These are phyloP conservation scores for Phalacrocorax pelagicus DNA, from an alignment of 2,113 vertebrate genomes.

Conservation along the genomic window DNA sequence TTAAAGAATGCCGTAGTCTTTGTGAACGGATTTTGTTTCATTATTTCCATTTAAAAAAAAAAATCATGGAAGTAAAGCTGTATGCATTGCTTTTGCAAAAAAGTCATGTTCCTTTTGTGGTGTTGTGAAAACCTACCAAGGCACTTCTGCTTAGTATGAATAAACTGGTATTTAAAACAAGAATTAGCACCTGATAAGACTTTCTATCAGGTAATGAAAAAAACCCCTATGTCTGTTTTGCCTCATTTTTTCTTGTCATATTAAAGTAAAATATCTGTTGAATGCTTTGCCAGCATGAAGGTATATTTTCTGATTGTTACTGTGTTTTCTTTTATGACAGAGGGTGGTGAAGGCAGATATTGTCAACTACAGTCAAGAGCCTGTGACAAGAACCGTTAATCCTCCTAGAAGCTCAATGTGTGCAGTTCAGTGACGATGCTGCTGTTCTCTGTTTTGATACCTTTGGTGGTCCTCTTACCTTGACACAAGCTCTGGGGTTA, in stretches of 20 bases:
- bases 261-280: slow-evolving; percentile 13
- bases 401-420: slow-evolving; percentile 95
- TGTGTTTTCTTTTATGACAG: slow-evolving; percentile 78
- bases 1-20: neutral
- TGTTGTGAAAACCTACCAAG: neutral
- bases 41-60: neutral
- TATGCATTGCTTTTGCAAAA: neutral
- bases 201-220: neutral
- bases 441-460: neutral
- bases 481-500: neutral
- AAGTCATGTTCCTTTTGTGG: neutral
- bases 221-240: neutral
- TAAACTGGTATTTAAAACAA: neutral
- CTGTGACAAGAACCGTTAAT: slow-evolving; percentile 84
- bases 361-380: slow-evolving; percentile 98
- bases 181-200: neutral
- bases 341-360: slow-evolving; percentile 98
- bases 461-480: slow-evolving; percentile 42
- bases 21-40: neutral
- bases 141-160: neutral
- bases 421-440: slow-evolving; percentile 76
- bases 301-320: slow-evolving; percentile 47
- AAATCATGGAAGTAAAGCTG: neutral
- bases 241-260: neutral
- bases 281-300: slow-evolving; percentile 23